phyloP scores from a whole-genome alignment of 2,888 invertebrate genomes.

The Drosophila tanythrix region DNA sequence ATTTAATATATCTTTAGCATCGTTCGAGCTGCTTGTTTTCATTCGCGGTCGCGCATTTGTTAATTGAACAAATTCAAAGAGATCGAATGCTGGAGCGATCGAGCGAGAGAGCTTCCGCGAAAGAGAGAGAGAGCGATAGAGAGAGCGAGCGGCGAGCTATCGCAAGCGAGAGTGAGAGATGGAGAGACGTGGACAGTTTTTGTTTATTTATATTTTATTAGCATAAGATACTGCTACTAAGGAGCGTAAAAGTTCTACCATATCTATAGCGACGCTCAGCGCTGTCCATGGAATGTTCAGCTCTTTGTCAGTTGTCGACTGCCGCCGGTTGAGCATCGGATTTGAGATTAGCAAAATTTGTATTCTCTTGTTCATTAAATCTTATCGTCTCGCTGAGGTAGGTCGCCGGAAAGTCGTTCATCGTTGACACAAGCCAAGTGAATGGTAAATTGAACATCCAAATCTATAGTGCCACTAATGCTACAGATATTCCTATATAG shows the following conservation, averaged over 20 bases:
- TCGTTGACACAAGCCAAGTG: constrained; percentile 11
- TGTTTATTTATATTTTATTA: constrained; percentile 62
- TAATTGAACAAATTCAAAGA: constrained; percentile 41
- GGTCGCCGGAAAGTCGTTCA: constrained; percentile 39
- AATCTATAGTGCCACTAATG: not conserved
- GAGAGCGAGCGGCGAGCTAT: not conserved
- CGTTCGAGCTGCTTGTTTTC: constrained; percentile 11
- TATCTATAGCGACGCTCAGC: constrained; percentile 12
- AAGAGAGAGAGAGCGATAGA: not conserved
- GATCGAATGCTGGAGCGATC: constrained; percentile 13
- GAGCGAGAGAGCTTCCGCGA: not conserved
- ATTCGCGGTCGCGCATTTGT: constrained; percentile 31
- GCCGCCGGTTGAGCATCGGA: constrained; percentile 40
- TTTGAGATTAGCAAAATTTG: constrained; percentile 47
- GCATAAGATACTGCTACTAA: constrained; percentile 58
- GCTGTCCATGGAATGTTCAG: constrained; percentile 38
- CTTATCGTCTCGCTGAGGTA: constrained; percentile 49
- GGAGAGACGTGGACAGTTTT: constrained; percentile 14
- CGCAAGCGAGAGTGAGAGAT: not conserved
- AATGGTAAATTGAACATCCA: constrained; percentile 7
- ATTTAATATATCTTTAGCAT: constrained; percentile 24
- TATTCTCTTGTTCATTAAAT: constrained; percentile 28
- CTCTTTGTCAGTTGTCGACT: constrained; percentile 25
- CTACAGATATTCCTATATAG: not conserved
- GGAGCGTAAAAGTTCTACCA: constrained; percentile 27